Evolutionary conservation across 1,140 invertebrate genomes (phyloP), one percentile per base, ranked within the genome.

Genomic region (Acyrthosiphon pisum): DNA sequence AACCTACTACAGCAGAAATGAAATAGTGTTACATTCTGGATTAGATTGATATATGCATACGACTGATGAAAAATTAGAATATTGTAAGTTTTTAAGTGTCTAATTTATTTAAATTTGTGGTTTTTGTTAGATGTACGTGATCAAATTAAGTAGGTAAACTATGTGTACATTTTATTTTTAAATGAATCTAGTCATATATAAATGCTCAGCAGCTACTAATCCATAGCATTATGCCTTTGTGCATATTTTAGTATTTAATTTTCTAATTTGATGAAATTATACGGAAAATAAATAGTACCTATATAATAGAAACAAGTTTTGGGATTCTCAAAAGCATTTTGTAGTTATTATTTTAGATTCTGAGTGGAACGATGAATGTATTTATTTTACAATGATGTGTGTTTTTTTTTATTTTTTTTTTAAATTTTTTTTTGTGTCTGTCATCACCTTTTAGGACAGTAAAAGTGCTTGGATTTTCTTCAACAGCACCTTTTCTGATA

Each of bases 241-340:
- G 35, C 50, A 90, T 90, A 56, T 90, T 56, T 90, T 30, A 56
- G 20, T 90, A 90, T 37, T 56, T 88, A 14, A 90, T 56, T 90
- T 56, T 90, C 35, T 35, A 56, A 60, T 22, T 37, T 90, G 8
- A 37, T 26, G 20, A 60, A 56, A 56, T 90, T 56, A 56, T 11
- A 23, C 37, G 22, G 1, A 60, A 56, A 60, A 41, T 56, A 90
- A 90, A 56, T 56, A 90, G 41, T 53, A 56, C 8, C 48, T 23
- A n/a, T 11, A 26, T 26, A 37, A 90, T 23, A 8, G 50, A 56
- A 56, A 90, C 22, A 53, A 90, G 23, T 37, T 89, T 89, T 89
- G 37, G n/a, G 11, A 41, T 23, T 14, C 35, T 60, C 35, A 30
- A 53, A 53, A 90, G 37, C 35, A 2, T 37, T 26, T 53, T 56